Percentiles rank a stretch among this genome's conserved stretches.
Conservation (phyloP, 2,113 vertebrate genomes). For the Microcebus ravelobensis region DNA sequence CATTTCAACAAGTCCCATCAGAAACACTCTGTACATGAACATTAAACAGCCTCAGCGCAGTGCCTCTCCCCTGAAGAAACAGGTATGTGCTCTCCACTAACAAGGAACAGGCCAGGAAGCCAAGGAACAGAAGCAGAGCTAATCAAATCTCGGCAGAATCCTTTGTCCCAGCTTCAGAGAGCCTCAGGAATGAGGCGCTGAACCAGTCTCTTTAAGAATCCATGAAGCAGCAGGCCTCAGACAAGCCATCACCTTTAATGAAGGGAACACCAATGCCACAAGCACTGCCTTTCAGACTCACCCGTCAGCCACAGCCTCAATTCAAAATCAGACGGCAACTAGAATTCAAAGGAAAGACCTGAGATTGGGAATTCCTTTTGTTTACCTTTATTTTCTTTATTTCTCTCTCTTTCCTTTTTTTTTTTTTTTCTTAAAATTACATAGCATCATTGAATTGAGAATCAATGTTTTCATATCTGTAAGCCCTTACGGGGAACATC, state of each 20-base stretch:
- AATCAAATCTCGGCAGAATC: conserved; percentile 54
- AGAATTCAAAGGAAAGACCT: conserved; percentile 20
- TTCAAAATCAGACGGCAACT: not conserved
- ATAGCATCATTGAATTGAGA: conserved; percentile 8
- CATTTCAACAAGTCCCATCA: not conserved
- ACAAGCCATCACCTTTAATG: not conserved
- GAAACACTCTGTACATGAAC: not conserved
- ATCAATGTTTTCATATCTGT: not conserved
- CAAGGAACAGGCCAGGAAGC: not conserved
- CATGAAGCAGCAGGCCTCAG: not conserved
- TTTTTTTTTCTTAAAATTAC: not conserved
- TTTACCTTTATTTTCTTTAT: not conserved
- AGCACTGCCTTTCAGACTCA: not conserved
- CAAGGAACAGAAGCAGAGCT: not conserved
- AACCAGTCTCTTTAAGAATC: not conserved
- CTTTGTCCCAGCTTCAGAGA: conserved; percentile 30
- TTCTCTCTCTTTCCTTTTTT: not conserved
- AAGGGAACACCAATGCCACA: not conserved
- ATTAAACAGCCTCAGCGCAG: not conserved
- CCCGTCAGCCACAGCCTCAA: not conserved
- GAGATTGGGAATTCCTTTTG: not conserved
- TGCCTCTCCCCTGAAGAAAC: not conserved
- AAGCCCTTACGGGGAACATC: not conserved
- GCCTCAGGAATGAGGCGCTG: not conserved
- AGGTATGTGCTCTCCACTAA: not conserved